Evolutionary conservation across 2,888 invertebrate species (phyloP), one percentile per base, ranked within the genome.

Genomic region (Limnephilus auricula): DNA sequence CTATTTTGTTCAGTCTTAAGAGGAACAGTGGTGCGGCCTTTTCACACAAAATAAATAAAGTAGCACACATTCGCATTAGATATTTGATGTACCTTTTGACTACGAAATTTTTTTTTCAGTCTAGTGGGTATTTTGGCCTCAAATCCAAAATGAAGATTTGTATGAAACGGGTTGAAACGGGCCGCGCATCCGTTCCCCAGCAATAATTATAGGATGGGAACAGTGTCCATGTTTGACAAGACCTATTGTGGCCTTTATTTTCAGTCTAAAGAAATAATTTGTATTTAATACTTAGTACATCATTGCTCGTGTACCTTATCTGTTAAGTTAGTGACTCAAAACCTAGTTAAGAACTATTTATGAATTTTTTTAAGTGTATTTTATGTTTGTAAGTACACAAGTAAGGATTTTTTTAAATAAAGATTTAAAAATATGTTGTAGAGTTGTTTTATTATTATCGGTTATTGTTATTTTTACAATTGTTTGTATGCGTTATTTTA

Each of bases 321-420:
- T 65, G 25, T 25, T 89, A 89, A 80, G 79, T 79, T 89, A 89
- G 31, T 88, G 34, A 88, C 31, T 88, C 87, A 78, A 86, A 89
- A 85, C 45, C 37, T 86, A 87, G 82, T 79, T 90, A 87, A 90
- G 87, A 80, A 86, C 50, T 90, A 90, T 90, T 90, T 90, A 90
- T 90, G 90, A n/a, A 90, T 87, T 87, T 86, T 90, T 79, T 87
- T 79, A 80, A 30, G 65, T 87, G 31, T 86, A 87, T 90, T 90
- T 86, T 90, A 90, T 79, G 45, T 86, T 40, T 85, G 85, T 40
- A 79, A 40, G 37, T 40, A 83, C 30, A 85, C 79, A 85, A 85
- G 65, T 40, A 90, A 78, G 87, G 32, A 78, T 32, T 84, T 90
- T 82, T 90, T 15, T 79, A 90, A 79, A 79, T 85, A 85, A 86